A percentile compares a stretch with the other conserved stretches of the same genome.
Evolutionary conservation across 1,140 invertebrate species (phyloP).

Genomic region (Luehdorfia chinensis): DNA sequence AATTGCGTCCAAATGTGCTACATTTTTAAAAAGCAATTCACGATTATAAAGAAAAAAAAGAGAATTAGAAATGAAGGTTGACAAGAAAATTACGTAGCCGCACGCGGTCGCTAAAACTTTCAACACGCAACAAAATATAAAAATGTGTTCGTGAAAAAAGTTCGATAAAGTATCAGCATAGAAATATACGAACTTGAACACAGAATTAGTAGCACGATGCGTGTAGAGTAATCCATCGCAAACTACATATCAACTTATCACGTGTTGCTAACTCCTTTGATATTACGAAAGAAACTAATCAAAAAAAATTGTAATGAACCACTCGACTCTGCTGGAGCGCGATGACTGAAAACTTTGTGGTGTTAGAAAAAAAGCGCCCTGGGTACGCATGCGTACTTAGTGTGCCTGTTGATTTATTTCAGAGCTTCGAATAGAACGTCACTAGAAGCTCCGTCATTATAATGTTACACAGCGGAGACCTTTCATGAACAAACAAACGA

Average conservation of each 20-base stretch:
- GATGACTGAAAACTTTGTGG: constrained; percentile 40
- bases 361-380: constrained; percentile 17
- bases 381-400: constrained; percentile 38
- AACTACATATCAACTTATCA: constrained; percentile 21
- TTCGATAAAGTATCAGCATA: constrained; percentile 21
- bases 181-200: constrained; percentile 50
- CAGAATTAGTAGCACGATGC: constrained; percentile 46
- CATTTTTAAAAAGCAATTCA: constrained; percentile 8
- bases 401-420: constrained; percentile 47
- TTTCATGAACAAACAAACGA: constrained; percentile 6
- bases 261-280: constrained; percentile 12
- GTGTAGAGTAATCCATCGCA: constrained; percentile 45
- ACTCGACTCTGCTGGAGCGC: constrained; percentile 26
- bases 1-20: too few species aligned
- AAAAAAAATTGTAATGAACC: constrained; percentile 22
- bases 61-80: constrained; percentile 35
- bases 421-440: constrained; percentile 20
- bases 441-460: constrained; percentile 7
- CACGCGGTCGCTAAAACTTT: constrained; percentile 24
- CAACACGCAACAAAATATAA: constrained; percentile 31
- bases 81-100: constrained; percentile 45
- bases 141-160: constrained; percentile 22
- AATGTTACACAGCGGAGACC: constrained; percentile 6
- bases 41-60: constrained; percentile 2
- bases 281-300: constrained; percentile 6